These are phyloP conservation scores for Nerophis ophidion DNA, from an alignment of 2,113 vertebrate genomes.

Conservation along the genomic window DNA sequence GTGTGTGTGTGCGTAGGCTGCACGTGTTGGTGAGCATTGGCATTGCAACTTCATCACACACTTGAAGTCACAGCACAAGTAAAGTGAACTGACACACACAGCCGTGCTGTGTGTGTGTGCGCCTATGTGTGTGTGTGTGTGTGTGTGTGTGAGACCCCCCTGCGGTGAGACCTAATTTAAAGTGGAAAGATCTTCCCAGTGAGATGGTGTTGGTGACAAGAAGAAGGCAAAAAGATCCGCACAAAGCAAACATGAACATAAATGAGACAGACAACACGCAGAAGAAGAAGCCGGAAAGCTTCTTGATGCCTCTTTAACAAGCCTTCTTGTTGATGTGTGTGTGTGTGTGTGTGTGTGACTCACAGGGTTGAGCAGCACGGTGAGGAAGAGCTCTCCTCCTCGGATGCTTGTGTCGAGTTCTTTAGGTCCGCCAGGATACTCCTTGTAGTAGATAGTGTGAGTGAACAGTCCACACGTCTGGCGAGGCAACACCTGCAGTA, in stretches of 20 bases:
- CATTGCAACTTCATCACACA: slow-evolving; percentile 51
- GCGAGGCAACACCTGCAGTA: slow-evolving; percentile 87
- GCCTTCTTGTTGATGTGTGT: slow-evolving; percentile 4
- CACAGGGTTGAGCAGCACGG: slow-evolving; percentile 92
- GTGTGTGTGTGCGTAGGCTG: too few species aligned
- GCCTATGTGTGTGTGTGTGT: slow-evolving; percentile 8
- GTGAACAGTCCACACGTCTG: slow-evolving; percentile 97
- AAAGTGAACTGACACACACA: slow-evolving; percentile 53
- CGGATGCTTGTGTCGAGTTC: slow-evolving; percentile 94
- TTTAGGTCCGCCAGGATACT: slow-evolving; percentile 91
- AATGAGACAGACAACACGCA: slow-evolving; percentile 27
- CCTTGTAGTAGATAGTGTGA: slow-evolving; percentile 97
- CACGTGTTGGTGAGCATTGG: slow-evolving; percentile 11
- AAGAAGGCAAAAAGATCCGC: slow-evolving; percentile 31
- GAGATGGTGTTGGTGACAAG: slow-evolving; percentile 48
- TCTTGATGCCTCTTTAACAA: slow-evolving; percentile 26
- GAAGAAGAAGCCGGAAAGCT: slow-evolving; percentile 17
- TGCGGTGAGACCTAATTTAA: slow-evolving; percentile 70
- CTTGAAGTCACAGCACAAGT: slow-evolving; percentile 63
- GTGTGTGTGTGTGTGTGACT: slow-evolving; percentile 58
- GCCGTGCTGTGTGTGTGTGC: slow-evolving; percentile 34
- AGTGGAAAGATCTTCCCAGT: slow-evolving; percentile 55
- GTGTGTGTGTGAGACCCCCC: slow-evolving; percentile 36
- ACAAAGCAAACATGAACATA: slow-evolving; percentile 35
- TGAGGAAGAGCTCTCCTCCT: slow-evolving; percentile 94